A percentile compares a stretch with the other conserved stretches of the same genome.
Conservation (phyloP, 2,113 vertebrate genomes). For the Pelodiscus sinensis region DNA sequence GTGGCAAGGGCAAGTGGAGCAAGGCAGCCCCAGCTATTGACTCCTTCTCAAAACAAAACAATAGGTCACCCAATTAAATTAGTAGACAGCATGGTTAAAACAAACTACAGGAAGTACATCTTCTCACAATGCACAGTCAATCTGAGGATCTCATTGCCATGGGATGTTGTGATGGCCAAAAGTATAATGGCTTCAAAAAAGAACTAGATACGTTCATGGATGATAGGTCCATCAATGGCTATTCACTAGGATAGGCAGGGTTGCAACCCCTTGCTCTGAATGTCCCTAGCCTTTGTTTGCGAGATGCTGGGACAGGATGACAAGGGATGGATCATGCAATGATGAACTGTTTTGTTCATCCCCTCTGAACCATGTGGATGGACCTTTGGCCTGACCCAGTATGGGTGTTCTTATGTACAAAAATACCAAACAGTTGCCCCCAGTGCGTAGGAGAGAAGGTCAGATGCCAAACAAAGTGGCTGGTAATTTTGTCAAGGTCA, state of each 20-base stretch:
- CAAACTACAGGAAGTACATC: not conserved
- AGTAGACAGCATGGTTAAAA: not conserved
- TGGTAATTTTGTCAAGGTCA: not conserved
- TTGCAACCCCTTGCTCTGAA: not conserved
- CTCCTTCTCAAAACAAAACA: not conserved
- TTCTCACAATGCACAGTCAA: not conserved
- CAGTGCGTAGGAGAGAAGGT: not conserved
- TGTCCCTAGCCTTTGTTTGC: not conserved
- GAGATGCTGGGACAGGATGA: not conserved
- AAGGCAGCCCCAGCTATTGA: not conserved
- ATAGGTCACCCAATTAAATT: not conserved
- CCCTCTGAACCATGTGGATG: not conserved
- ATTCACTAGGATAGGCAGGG: not conserved
- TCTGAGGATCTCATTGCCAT: not conserved
- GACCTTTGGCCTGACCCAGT: not conserved
- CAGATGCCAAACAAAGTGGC: not conserved
- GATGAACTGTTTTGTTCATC: not conserved
- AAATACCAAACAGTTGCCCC: not conserved
- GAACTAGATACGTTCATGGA: not conserved
- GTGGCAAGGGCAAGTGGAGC: too few species aligned
- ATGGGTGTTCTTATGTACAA: not conserved
- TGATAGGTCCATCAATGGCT: not conserved
- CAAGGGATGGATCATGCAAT: not conserved
- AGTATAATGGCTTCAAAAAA: not conserved
- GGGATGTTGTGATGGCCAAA: not conserved